These are phyloP conservation scores for Orientallactaga sibirica DNA, from an alignment of 2,797 vertebrate species.

Conservation along the genomic window DNA sequence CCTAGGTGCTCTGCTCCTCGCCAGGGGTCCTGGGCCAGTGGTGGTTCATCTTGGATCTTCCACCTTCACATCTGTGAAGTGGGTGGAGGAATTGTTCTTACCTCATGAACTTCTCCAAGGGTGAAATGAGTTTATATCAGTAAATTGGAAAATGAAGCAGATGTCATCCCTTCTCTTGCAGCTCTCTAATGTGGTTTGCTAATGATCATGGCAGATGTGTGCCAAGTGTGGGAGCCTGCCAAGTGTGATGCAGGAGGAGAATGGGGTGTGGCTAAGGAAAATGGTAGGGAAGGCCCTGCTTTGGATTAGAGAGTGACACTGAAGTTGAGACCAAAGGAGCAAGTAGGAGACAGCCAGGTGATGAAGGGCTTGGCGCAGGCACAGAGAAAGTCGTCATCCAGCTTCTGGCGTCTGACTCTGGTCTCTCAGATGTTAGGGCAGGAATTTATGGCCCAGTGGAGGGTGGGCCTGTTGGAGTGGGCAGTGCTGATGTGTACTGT, in stretches of 20 bases:
- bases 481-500: accelerated
- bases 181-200: neutral
- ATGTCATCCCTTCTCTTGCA: neutral
- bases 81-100: neutral
- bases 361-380: neutral
- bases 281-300: neutral
- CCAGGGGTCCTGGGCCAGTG: neutral
- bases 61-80: neutral
- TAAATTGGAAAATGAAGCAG: neutral
- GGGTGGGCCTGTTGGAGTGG: no score
- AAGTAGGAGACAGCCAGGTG: neutral
- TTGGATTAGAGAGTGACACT: neutral
- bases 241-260: neutral
- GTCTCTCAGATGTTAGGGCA: neutral
- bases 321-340: neutral
- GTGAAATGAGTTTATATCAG: neutral
- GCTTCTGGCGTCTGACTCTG: neutral
- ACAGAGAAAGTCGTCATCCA: no score
- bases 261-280: neutral
- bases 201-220: neutral
- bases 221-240: neutral
- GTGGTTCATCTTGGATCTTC: neutral
- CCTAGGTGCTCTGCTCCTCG: neutral
- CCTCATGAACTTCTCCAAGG: neutral
- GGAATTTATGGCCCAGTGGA: neutral